Percentiles rank a stretch among this genome's conserved stretches.
These are phyloP conservation scores for Sterrhoptilus dennistouni DNA, from an alignment of 2,113 vertebrate species.

Conservation along the genomic window DNA sequence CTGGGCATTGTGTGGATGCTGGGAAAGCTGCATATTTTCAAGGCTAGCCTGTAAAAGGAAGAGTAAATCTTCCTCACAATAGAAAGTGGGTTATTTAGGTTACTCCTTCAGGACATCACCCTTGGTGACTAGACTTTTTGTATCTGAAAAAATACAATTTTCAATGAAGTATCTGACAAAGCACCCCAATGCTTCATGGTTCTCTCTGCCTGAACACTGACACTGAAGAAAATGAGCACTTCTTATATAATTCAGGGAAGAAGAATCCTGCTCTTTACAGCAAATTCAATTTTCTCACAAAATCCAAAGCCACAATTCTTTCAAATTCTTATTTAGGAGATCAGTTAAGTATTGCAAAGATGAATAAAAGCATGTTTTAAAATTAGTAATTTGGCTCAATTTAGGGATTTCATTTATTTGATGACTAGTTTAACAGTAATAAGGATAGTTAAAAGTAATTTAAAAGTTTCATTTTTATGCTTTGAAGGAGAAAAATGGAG, in stretches of 20 bases:
- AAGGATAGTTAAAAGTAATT: neutral
- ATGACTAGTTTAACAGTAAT: neutral
- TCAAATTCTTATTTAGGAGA: neutral
- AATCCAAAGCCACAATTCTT: neutral
- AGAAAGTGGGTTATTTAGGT: neutral
- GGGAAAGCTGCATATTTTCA: neutral
- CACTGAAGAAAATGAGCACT: neutral
- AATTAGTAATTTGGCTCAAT: slow-evolving; percentile 12
- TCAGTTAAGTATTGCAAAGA: slow-evolving; percentile 21
- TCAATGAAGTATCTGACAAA: neutral
- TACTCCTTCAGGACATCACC: neutral
- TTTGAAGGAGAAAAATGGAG: slow-evolving; percentile 2
- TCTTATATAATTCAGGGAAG: neutral
- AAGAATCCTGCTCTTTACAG: neutral
- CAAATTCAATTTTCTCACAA: neutral
- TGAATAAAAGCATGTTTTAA: slow-evolving; percentile 37
- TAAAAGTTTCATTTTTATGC: neutral
- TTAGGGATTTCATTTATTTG: neutral
- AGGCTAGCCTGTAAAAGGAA: neutral
- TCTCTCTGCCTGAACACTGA: neutral
- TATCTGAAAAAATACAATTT: neutral
- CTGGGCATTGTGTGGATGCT: neutral
- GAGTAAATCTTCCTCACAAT: neutral
- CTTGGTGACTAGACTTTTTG: neutral
- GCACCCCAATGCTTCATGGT: neutral